A percentile compares a stretch with the other conserved stretches of the same genome.
Conservation (phyloP, 2,113 vertebrate species). For the Neopipo cinnamomea region DNA sequence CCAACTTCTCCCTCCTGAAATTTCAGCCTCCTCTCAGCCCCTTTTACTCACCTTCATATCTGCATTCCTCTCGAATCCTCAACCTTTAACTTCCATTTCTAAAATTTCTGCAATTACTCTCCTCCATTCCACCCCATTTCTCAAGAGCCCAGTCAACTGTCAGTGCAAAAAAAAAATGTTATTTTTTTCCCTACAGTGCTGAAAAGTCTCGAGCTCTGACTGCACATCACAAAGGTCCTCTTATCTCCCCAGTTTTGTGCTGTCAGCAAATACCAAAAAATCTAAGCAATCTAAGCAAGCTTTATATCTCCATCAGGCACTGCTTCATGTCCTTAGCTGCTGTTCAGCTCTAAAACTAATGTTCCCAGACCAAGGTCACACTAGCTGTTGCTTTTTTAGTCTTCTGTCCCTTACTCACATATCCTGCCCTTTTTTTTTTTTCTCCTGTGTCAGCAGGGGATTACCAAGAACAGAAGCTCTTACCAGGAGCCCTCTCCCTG, state of each 20-base stretch:
- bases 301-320: background rate
- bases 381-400: background rate
- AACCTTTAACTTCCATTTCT: background rate
- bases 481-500: background rate
- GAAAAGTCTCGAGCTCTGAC: background rate
- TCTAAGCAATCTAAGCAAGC: background rate
- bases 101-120: background rate
- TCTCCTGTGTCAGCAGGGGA: background rate
- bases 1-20: background rate
- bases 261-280: background rate
- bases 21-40: background rate
- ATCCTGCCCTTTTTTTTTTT: background rate
- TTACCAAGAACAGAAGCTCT: background rate
- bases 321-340: background rate
- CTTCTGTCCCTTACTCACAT: background rate
- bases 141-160: constrained; percentile 2
- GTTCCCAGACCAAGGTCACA: background rate
- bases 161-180: background rate
- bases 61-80: constrained; percentile 3
- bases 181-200: background rate
- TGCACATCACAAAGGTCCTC: background rate
- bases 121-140: background rate
- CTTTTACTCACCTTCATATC: background rate
- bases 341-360: background rate
- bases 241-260: background rate